phyloP scores from a whole-genome alignment of 2,113 vertebrate genomes.

The Myanophis thanlyinensis region DNA sequence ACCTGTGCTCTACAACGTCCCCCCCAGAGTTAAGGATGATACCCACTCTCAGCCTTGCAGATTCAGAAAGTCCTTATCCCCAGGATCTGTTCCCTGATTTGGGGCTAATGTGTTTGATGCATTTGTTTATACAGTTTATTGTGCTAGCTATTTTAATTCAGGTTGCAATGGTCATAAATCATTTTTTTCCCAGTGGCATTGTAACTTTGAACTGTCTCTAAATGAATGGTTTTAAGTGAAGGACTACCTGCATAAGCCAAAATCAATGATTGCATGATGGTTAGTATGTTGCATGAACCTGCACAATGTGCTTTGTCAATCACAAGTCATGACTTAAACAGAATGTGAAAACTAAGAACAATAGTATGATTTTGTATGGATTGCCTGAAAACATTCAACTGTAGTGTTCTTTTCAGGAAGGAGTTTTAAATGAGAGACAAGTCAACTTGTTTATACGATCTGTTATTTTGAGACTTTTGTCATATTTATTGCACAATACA shows the following conservation, averaged over 20 bases:
- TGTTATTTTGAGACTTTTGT: not conserved
- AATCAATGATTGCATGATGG: not conserved
- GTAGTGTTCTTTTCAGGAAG: not conserved
- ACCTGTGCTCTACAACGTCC: not conserved
- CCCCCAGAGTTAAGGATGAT: not conserved
- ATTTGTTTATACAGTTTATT: not conserved
- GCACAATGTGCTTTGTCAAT: not conserved
- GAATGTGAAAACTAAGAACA: not conserved
- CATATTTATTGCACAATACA: accelerated
- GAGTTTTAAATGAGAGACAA: not conserved
- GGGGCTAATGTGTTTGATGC: not conserved
- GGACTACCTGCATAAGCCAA: not conserved
- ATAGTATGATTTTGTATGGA: not conserved
- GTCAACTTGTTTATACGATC: not conserved
- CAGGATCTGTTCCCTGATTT: not conserved
- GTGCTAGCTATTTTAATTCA: not conserved
- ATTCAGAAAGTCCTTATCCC: not conserved
- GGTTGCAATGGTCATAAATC: not conserved
- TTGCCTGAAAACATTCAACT: not conserved
- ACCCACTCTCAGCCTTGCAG: not conserved
- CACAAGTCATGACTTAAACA: not conserved
- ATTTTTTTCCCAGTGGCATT: not conserved
- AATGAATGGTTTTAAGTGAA: not conserved
- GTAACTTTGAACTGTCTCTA: not conserved
- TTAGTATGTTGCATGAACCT: not conserved